A percentile compares a stretch with the other conserved stretches of the same genome.
phyloP scores from a whole-genome alignment of 2,888 invertebrate genomes.

The Mythimna vitellina region DNA sequence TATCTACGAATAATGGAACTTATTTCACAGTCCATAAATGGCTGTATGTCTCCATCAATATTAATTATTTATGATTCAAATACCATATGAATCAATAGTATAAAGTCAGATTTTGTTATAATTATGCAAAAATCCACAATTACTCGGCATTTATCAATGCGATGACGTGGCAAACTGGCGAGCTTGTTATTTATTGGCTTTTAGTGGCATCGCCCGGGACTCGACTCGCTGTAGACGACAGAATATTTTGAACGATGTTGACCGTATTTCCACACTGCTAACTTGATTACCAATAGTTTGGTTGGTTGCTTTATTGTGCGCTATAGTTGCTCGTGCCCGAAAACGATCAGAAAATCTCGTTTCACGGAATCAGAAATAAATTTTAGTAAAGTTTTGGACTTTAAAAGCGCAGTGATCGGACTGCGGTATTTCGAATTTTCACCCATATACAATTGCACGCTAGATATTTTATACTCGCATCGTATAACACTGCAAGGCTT shows the following conservation, averaged over 20 bases:
- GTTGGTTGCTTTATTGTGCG: slow-evolving; percentile 16
- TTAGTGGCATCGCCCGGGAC: slow-evolving; percentile 37
- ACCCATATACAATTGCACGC: slow-evolving; percentile 10
- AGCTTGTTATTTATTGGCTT: slow-evolving; percentile 60
- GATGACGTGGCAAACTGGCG: slow-evolving; percentile 52
- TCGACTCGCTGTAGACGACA: slow-evolving; percentile 33
- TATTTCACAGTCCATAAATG: slow-evolving; percentile 1
- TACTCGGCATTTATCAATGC: slow-evolving; percentile 36
- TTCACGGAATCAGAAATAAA: slow-evolving; percentile 26
- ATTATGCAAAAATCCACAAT: slow-evolving; percentile 48
- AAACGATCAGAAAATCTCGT: slow-evolving; percentile 15
- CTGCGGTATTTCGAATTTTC: slow-evolving; percentile 38
- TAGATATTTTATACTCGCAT: slow-evolving; percentile 26
- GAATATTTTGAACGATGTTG: slow-evolving; percentile 52
- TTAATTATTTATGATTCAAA: slow-evolving; percentile 20
- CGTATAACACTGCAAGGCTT: slow-evolving; percentile 10
- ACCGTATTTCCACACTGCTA: slow-evolving; percentile 31
- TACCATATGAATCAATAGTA: slow-evolving; percentile 18
- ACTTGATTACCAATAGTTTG: slow-evolving; percentile 33
- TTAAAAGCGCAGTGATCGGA: slow-evolving; percentile 30
- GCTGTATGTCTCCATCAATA: slow-evolving; percentile 16
- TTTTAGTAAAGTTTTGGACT: slow-evolving; percentile 23
- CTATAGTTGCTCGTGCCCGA: slow-evolving; percentile 12
- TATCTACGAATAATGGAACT: not conserved
- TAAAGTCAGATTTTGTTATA: slow-evolving; percentile 30